These are phyloP conservation scores for Zaprionus gabonicus DNA, from an alignment of 1,140 invertebrate genomes.

Conservation along the genomic window DNA sequence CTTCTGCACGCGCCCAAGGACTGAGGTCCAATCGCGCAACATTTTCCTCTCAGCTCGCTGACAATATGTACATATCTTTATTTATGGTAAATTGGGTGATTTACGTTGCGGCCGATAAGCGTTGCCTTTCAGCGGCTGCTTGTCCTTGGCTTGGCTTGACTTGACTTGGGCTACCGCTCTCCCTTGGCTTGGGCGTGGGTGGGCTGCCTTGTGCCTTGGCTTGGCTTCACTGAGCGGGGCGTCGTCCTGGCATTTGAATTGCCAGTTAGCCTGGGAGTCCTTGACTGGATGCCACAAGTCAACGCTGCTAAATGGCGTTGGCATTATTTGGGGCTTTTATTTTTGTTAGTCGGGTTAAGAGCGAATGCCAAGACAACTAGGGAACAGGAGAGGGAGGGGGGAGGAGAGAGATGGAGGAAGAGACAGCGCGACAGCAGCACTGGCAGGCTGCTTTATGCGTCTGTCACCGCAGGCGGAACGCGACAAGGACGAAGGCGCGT, in stretches of 20 bases:
- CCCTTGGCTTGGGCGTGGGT: neutral
- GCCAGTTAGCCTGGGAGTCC: constrained; percentile 64
- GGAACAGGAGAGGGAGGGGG: neutral
- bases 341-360: constrained; percentile 68
- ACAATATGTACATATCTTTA: constrained; percentile 83
- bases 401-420: neutral
- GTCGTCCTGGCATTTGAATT: constrained; percentile 69
- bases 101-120: constrained; percentile 82
- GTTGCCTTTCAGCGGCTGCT: constrained; percentile 74
- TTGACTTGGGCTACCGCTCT: constrained; percentile 1
- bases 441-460: constrained; percentile 34
- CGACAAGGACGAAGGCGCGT: constrained; percentile 11
- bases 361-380: constrained; percentile 32
- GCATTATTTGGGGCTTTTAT: constrained; percentile 69
- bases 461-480: constrained; percentile 47
- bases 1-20: neutral
- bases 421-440: constrained; percentile 5
- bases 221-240: neutral
- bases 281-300: constrained; percentile 55
- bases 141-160: constrained; percentile 50
- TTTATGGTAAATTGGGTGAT: constrained; percentile 83
- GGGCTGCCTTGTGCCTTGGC: neutral
- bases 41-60: constrained; percentile 39
- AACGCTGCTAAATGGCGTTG: constrained; percentile 60
- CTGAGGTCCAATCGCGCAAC: constrained; percentile 4